These are phyloP conservation scores for Ceratina australensis DNA, from an alignment of 1,140 invertebrate species.

Conservation along the genomic window DNA sequence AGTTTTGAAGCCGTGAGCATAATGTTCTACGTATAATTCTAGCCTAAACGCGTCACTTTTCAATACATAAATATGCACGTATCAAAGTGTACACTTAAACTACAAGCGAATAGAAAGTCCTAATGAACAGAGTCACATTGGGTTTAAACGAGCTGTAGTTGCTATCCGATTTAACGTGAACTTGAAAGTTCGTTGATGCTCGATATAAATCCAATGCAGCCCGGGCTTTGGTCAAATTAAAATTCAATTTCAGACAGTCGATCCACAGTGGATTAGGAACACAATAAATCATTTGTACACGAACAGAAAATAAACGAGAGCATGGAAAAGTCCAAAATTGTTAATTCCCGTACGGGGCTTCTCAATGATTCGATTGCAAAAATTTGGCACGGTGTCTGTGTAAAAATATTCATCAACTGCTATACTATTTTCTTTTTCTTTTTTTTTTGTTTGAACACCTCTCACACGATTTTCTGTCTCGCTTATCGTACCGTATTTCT, in stretches of 20 bases:
- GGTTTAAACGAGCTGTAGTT: neutral
- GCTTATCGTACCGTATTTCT: constrained; percentile 12
- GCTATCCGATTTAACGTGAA: neutral
- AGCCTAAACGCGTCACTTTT: constrained; percentile 21
- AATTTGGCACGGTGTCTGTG: constrained; percentile 71
- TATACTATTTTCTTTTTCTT: constrained; percentile 38
- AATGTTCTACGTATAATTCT: neutral
- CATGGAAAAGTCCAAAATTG: constrained; percentile 15
- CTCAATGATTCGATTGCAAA: constrained; percentile 61
- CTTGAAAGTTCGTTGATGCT: neutral
- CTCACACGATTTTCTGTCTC: constrained; percentile 31
- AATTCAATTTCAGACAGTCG: constrained; percentile 22
- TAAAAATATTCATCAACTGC: constrained; percentile 65
- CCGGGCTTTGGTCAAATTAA: constrained; percentile 41
- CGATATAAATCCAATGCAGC: constrained; percentile 23
- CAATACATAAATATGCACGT: constrained; percentile 27
- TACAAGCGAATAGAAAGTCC: constrained; percentile 35
- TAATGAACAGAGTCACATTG: constrained; percentile 7
- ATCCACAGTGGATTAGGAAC: constrained; percentile 52
- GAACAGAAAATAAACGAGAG: constrained; percentile 52
- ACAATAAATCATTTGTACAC: constrained; percentile 56
- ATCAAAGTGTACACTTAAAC: constrained; percentile 37
- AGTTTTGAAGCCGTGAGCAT: neutral
- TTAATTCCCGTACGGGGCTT: no score
- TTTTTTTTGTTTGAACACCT: constrained; percentile 12